Evolutionary conservation across 2,888 invertebrate genomes (phyloP).

Genomic region (Luperina nickerlii): DNA sequence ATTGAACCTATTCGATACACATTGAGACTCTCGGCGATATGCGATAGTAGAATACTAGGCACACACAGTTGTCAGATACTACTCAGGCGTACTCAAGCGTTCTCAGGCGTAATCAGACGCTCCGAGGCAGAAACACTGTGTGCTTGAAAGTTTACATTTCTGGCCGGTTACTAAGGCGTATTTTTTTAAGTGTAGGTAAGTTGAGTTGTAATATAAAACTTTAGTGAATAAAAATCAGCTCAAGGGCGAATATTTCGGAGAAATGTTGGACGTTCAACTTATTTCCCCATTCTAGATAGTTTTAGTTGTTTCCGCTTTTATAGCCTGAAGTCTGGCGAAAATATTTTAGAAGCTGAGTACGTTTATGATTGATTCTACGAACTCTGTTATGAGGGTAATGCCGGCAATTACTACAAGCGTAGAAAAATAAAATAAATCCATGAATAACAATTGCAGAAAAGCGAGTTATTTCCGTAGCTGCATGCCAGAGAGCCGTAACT

Average conservation of each 20-base stretch:
- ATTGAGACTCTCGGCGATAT: neutral
- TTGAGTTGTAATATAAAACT: neutral
- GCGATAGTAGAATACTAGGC: neutral
- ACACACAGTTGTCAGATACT: neutral
- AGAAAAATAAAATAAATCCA: constrained; percentile 2
- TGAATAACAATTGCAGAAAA: constrained; percentile 8
- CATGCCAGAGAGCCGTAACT: constrained; percentile 33
- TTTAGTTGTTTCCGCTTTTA: constrained; percentile 9
- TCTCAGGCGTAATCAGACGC: neutral
- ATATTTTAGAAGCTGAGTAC: neutral
- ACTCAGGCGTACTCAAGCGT: neutral
- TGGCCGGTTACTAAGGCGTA: neutral
- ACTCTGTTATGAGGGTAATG: neutral
- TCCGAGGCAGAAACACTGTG: neutral
- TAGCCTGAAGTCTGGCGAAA: neutral
- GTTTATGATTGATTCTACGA: neutral
- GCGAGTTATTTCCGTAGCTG: constrained; percentile 32
- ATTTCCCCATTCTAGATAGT: constrained; percentile 13
- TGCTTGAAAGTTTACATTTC: constrained; percentile 10
- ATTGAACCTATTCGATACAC: constrained; percentile 21
- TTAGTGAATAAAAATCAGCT: neutral
- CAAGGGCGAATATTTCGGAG: neutral
- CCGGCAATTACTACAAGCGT: neutral
- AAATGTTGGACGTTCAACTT: neutral
- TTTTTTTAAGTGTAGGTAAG: neutral